Conservation (phyloP, 2,113 vertebrate species). For the Ochotona curzoniae region DNA sequence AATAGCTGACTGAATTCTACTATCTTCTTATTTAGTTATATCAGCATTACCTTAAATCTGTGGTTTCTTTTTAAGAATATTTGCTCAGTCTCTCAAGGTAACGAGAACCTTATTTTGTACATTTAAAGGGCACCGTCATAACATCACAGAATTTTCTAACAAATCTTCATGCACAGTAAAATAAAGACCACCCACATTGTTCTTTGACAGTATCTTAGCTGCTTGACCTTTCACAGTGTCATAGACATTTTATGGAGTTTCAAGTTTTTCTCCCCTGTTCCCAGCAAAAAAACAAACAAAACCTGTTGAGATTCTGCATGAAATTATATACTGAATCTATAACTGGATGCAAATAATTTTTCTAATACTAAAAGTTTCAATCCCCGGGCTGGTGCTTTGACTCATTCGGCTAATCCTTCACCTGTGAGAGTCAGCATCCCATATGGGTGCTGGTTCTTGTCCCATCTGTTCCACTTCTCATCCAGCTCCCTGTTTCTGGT, state of each 20-base stretch:
- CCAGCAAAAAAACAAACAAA: not conserved
- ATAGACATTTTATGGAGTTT: slow-evolving; percentile 29
- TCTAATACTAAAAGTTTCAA: slow-evolving; percentile 29
- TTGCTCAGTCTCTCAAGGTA: not conserved
- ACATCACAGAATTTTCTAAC: slow-evolving; percentile 30
- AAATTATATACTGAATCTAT: not conserved
- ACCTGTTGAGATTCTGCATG: not conserved
- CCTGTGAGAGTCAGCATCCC: no score
- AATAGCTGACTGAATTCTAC: not conserved
- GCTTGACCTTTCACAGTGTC: not conserved
- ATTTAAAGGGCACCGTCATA: not conserved
- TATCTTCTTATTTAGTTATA: slow-evolving; percentile 23
- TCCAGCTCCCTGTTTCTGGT: no score
- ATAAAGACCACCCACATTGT: not conserved
- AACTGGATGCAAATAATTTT: not conserved
- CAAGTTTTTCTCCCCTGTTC: not conserved
- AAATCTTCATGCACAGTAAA: slow-evolving; percentile 32
- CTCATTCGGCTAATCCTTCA: no score
- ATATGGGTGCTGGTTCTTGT: no score
- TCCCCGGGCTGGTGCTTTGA: not conserved
- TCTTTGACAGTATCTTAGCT: slow-evolving; percentile 2
- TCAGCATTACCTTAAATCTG: not conserved
- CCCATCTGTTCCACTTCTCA: no score
- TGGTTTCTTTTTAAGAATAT: slow-evolving; percentile 35
- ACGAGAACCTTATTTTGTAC: not conserved